Evolutionary conservation across 2,888 invertebrate species (phyloP).

Genomic region (Lordiphosa fenestrarum): DNA sequence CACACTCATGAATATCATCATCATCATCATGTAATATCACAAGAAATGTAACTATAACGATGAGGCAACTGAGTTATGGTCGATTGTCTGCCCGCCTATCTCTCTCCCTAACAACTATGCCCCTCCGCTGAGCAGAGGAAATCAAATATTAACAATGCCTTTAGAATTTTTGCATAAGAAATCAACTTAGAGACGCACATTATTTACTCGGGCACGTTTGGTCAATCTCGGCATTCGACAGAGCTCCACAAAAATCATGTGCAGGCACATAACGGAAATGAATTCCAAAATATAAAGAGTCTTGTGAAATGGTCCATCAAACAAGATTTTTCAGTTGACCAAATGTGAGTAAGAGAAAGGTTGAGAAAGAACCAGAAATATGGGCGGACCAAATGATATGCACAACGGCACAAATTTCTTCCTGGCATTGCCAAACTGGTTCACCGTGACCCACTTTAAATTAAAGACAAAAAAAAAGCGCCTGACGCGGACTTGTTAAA

Average conservation of each 20-base stretch:
- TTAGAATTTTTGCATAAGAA: conserved; percentile 59
- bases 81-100: conserved; percentile 1
- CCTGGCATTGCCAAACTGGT: conserved; percentile 60
- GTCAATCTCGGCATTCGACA: conserved; percentile 35
- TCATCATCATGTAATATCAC: conserved; percentile 63
- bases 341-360: conserved; percentile 21
- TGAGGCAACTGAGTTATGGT: conserved; percentile 50
- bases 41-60: conserved; percentile 59
- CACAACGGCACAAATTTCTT: conserved; percentile 52
- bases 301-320: not conserved
- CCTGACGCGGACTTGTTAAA: conserved; percentile 3
- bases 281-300: conserved; percentile 15
- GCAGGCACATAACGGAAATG: conserved; percentile 17
- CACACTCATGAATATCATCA: conserved; percentile 41
- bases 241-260: conserved; percentile 34
- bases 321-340: not conserved
- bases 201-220: conserved; percentile 46
- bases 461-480: conserved; percentile 5
- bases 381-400: conserved; percentile 42
- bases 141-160: conserved; percentile 66
- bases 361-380: conserved; percentile 17
- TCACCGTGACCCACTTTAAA: conserved; percentile 60
- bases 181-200: conserved; percentile 26
- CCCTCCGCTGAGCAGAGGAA: conserved; percentile 28
- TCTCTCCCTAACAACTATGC: not conserved